These are phyloP conservation scores for Eupristina koningsbergeri DNA, from an alignment of 1,140 invertebrate genomes.

Conservation along the genomic window DNA sequence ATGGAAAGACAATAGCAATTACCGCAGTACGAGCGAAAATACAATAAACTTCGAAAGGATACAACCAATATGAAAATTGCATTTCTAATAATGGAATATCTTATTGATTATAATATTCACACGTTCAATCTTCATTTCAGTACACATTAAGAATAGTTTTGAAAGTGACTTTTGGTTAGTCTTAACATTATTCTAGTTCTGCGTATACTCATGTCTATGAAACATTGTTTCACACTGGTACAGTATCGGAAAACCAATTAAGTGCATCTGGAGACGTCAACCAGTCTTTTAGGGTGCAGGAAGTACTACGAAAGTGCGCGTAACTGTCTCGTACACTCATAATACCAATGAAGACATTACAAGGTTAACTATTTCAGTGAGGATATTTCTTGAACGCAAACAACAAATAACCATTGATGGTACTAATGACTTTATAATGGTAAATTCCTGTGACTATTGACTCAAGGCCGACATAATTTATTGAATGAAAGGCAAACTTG, in stretches of 20 bases:
- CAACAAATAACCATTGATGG: background rate
- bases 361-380: background rate
- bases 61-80: no score
- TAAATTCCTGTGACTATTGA: background rate
- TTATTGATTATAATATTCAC: no score
- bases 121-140: no score
- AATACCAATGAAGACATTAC: background rate
- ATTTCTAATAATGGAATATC: no score
- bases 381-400: background rate
- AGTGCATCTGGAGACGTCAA: background rate
- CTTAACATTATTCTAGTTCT: background rate
- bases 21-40: no score
- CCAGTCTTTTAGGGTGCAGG: background rate
- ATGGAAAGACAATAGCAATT: no score
- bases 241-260: conserved; percentile 6
- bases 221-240: background rate
- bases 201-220: background rate
- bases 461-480: no score
- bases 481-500: no score
- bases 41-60: no score
- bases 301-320: background rate
- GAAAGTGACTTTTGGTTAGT: no score
- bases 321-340: background rate
- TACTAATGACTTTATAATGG: background rate
- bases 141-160: no score